Conservation (phyloP, 2,113 vertebrate species). For the Nibea coibor region DNA sequence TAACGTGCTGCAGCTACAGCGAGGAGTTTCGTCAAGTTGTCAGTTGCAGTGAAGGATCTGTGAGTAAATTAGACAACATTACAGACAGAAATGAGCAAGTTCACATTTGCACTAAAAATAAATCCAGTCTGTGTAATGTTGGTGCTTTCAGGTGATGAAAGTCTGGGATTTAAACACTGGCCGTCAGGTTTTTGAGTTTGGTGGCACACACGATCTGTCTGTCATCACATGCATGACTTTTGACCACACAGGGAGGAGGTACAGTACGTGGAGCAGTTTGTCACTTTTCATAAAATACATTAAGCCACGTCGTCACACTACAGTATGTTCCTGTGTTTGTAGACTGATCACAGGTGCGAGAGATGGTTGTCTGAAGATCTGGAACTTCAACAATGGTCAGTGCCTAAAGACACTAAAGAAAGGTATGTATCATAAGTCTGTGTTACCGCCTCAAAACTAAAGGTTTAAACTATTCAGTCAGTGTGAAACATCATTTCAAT, state of each 20-base stretch:
- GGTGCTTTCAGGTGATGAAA: constrained; percentile 79
- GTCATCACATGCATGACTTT: constrained; percentile 84
- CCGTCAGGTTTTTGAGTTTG: constrained; percentile 83
- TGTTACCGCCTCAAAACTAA: background rate
- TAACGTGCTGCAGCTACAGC: constrained; percentile 84
- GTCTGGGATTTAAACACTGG: constrained; percentile 86
- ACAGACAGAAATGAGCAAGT: background rate
- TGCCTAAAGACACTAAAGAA: constrained; percentile 80
- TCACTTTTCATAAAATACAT: background rate
- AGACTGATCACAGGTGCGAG: constrained; percentile 84
- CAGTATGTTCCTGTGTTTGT: constrained; percentile 16
- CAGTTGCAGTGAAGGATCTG: constrained; percentile 86
- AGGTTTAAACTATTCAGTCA: background rate
- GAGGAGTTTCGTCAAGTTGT: constrained; percentile 84
- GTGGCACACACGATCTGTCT: constrained; percentile 65
- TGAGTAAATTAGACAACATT: constrained; percentile 74
- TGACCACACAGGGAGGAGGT: constrained; percentile 84
- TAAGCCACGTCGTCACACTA: background rate
- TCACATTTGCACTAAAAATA: background rate
- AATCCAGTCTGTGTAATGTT: background rate
- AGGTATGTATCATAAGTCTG: constrained; percentile 50
- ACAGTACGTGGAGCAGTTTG: background rate
- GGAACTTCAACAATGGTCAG: constrained; percentile 82
- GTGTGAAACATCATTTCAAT: constrained; percentile 6
- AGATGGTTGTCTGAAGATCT: constrained; percentile 83